phyloP scores from a whole-genome alignment of 2,888 invertebrate species.

The Eudasyphora cyanicolor region DNA sequence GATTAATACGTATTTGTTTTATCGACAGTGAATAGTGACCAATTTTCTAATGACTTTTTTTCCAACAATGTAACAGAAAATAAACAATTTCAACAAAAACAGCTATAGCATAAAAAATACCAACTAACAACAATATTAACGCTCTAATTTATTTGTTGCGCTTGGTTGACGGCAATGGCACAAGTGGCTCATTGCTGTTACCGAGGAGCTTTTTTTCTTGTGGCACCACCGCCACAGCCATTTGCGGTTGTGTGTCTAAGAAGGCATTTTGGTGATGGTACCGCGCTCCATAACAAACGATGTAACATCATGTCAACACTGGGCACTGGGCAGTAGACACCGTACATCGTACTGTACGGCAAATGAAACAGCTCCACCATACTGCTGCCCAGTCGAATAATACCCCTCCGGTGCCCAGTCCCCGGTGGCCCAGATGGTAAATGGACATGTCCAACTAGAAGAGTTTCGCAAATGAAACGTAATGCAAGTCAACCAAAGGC shows the following conservation, averaged over 20 bases:
- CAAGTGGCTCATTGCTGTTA: conserved; percentile 64
- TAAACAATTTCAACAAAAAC: conserved; percentile 18
- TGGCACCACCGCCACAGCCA: conserved; percentile 28
- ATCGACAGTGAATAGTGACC: too few relatives aligned
- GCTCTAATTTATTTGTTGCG: conserved; percentile 71
- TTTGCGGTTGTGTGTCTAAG: conserved; percentile 36
- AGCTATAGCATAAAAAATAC: conserved; percentile 40
- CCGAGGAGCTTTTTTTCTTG: conserved; percentile 49
- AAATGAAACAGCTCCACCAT: too few relatives aligned
- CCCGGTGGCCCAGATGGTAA: too few relatives aligned
- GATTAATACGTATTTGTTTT: too few relatives aligned
- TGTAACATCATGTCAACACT: conserved; percentile 65
- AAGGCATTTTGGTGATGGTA: conserved; percentile 49
- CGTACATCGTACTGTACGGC: conserved; percentile 13
- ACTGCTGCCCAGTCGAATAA: not conserved
- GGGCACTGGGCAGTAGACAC: conserved; percentile 22
- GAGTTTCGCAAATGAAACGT: conserved; percentile 42
- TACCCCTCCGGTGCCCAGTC: conserved; percentile 16
- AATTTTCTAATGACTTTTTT: conserved; percentile 61
- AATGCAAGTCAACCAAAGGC: conserved; percentile 42
- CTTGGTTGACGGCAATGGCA: conserved; percentile 67
- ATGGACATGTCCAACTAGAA: conserved; percentile 62
- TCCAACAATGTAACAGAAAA: not conserved
- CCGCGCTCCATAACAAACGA: conserved; percentile 53
- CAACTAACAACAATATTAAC: conserved; percentile 65